Base-by-base conservation (phyloP, 1,140 invertebrate genomes). In the Drosophila bocki region DNA sequence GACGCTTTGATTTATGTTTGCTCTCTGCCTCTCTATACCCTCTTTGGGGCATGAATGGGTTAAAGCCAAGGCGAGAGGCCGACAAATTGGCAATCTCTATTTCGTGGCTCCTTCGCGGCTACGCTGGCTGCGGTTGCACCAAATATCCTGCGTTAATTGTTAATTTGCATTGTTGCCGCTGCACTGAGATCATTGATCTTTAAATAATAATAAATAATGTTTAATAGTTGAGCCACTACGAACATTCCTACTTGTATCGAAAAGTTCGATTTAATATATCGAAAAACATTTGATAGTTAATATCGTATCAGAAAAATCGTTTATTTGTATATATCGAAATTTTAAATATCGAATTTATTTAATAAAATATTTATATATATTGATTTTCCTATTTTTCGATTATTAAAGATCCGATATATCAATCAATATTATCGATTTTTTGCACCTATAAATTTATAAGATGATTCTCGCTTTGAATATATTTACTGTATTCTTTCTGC, bases 121-220 rank as follows among this genome's bases (percentile, higher is more conserved):
- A 39, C 17, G 12, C 29, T 35, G 44, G 37, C 42, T 82, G 80
- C 45, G 80, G 77, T 84, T 79, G 63, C 51, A 59, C 65, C 54
- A 67, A 72, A 80, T 84, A 72, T 84, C 62, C 80, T 71, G 64
- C 51, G 65, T 63, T 83, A 83, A 84, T 84, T 84, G 76, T 77
- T 71, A 64, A 79, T 80, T 70, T 76, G 58, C 69, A 26, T 59
- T 72, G 69, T 51, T 50, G 65, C 45, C 35, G 48, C 45, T 50
- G 29, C 67, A 48, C 62, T 68, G 62, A 29, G 39, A 8, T 32
- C 9, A 15, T 33, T 45, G 17, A 47, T 60, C n/a, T 59, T 32
- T 9, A 8, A 15, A 11, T 8, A 12, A 33, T 44, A 17, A 41
- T 42, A 11, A 32, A 50, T 11, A 50, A 17, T 32, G 15, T 32